These are phyloP conservation scores for Craniophora ligustri DNA, from an alignment of 2,888 invertebrate species.

Conservation along the genomic window DNA sequence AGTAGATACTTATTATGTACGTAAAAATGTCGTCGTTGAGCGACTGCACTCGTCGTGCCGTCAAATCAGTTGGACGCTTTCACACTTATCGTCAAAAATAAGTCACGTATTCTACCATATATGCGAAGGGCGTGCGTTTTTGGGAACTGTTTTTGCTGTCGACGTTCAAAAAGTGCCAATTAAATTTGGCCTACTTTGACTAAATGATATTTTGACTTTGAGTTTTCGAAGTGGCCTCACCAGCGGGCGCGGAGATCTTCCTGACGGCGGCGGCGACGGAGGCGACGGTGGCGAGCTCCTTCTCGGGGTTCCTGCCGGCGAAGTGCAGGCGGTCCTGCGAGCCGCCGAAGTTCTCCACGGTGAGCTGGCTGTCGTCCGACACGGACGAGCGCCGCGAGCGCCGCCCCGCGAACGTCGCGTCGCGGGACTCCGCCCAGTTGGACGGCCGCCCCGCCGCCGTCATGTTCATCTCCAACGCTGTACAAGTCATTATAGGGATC, in stretches of 20 bases:
- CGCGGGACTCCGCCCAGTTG: slow-evolving; percentile 92
- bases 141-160: too few species aligned
- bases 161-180: too few species aligned
- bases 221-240: slow-evolving; percentile 56
- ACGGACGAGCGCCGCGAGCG: slow-evolving; percentile 95
- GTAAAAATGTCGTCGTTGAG: too few species aligned
- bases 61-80: too few species aligned
- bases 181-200: too few species aligned
- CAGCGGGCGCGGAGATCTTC: slow-evolving; percentile 87
- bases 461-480: slow-evolving; percentile 35
- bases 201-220: too few species aligned
- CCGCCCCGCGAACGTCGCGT: slow-evolving; percentile 91
- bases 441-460: slow-evolving; percentile 95
- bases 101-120: neutral
- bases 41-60: too few species aligned
- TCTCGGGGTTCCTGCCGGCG: slow-evolving; percentile 94
- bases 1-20: neutral
- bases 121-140: too few species aligned
- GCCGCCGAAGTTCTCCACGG: slow-evolving; percentile 97
- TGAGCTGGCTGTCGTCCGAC: slow-evolving; percentile 95
- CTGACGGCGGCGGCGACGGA: slow-evolving; percentile 76
- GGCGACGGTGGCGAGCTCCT: slow-evolving; percentile 89
- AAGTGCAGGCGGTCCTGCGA: slow-evolving; percentile 96
- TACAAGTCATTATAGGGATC: neutral
- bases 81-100: neutral